phyloP scores from a whole-genome alignment of 2,113 vertebrate species.

The Psilopogon haemacephalus region DNA sequence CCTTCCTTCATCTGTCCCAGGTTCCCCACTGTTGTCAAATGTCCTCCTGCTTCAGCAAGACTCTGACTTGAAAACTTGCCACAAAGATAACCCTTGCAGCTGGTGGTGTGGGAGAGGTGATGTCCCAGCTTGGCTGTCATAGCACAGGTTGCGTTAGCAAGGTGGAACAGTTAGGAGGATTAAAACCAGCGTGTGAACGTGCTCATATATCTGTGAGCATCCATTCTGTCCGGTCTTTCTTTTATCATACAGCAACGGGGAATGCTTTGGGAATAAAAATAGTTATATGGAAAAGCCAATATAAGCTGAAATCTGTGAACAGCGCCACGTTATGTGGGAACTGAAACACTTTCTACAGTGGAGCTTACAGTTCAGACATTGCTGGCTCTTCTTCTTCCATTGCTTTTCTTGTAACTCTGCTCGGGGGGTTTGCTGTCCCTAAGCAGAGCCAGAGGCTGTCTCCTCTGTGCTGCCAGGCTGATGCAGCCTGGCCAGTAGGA shows the following conservation, averaged over 20 bases:
- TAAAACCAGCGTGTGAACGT: background rate
- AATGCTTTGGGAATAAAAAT: slow-evolving; percentile 44
- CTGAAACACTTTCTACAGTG: background rate
- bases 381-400: background rate
- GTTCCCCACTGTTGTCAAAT: background rate
- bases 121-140: background rate
- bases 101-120: background rate
- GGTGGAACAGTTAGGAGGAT: background rate
- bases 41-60: background rate
- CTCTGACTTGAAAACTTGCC: background rate
- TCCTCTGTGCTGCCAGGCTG: background rate
- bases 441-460: background rate
- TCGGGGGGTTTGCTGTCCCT: background rate
- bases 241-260: background rate
- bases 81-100: background rate
- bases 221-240: background rate
- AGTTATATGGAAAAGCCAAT: slow-evolving; percentile 36
- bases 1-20: background rate
- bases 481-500: fast-evolving
- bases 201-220: background rate
- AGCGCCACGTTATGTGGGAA: background rate
- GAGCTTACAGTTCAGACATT: background rate
- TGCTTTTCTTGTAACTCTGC: background rate
- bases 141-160: background rate
- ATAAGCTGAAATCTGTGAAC: slow-evolving; percentile 52